Conservation (phyloP, 1,140 invertebrate species). For the Muscidifurax raptorellus region DNA sequence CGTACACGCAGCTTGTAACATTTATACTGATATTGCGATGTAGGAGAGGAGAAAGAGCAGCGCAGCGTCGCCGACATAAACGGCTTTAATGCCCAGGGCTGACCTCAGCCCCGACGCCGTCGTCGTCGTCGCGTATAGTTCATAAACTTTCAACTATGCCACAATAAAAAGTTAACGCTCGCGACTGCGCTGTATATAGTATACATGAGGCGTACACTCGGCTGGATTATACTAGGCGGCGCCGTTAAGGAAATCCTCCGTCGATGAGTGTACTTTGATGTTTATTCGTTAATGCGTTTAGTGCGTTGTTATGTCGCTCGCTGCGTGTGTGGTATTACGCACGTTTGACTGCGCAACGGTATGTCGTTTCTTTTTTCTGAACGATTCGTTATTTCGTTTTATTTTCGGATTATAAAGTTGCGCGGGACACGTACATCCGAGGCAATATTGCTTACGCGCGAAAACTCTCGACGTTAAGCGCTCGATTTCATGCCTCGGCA, state of each 20-base stretch:
- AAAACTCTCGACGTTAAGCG: neutral
- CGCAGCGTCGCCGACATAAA: constrained; percentile 9
- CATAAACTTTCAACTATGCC: constrained; percentile 40
- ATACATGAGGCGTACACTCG: neutral
- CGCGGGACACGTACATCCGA: too few relatives aligned
- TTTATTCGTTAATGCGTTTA: constrained; percentile 20
- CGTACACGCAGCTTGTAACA: constrained; percentile 5
- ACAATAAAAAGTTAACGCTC: constrained; percentile 36
- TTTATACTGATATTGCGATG: constrained; percentile 7
- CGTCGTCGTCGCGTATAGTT: constrained; percentile 22
- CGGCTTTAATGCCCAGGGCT: constrained; percentile 13
- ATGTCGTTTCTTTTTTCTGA: too few relatives aligned
- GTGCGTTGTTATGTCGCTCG: neutral
- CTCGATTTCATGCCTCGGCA: constrained; percentile 37
- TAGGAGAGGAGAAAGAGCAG: neutral
- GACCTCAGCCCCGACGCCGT: constrained; percentile 24
- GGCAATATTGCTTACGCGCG: neutral
- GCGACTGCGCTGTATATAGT: neutral
- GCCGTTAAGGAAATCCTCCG: constrained; percentile 9
- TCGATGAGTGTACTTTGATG: constrained; percentile 13
- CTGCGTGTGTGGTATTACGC: neutral
- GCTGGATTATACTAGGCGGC: neutral
- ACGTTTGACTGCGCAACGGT: too few relatives aligned
- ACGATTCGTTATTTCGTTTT: too few relatives aligned
- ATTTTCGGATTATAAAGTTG: neutral